These are phyloP conservation scores for Eristalis pertinax DNA, from an alignment of 2,888 invertebrate species.

Conservation along the genomic window DNA sequence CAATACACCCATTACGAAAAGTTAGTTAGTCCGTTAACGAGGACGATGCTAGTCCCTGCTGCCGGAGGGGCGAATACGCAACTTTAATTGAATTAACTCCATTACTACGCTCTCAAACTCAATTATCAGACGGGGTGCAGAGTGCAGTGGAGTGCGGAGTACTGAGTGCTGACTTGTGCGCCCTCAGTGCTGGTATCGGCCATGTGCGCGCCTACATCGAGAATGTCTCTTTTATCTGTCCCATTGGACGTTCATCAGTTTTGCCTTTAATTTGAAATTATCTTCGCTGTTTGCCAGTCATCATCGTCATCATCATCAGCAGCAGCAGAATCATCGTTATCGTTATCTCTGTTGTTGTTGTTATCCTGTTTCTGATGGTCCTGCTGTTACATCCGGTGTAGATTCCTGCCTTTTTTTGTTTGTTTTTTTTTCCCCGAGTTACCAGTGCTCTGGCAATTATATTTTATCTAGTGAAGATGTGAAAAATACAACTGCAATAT, in stretches of 20 bases:
- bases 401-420: neutral
- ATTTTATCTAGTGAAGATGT: slow-evolving; percentile 19
- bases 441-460: slow-evolving; percentile 27
- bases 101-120: slow-evolving; percentile 62
- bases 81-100: slow-evolving; percentile 71
- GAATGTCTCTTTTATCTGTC: slow-evolving; percentile 37
- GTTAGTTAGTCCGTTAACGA: slow-evolving; percentile 12
- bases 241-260: slow-evolving; percentile 49
- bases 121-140: slow-evolving; percentile 32
- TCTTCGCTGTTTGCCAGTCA: slow-evolving; percentile 45
- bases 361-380: neutral
- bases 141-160: neutral
- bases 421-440: neutral
- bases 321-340: neutral
- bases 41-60: slow-evolving; percentile 11
- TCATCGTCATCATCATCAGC: slow-evolving; percentile 13
- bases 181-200: neutral
- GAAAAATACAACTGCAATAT: slow-evolving; percentile 10
- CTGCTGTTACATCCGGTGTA: slow-evolving; percentile 17
- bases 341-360: neutral
- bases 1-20: slow-evolving; percentile 26
- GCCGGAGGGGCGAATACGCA: slow-evolving; percentile 52
- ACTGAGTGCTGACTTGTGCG: neutral
- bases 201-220: neutral
- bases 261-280: slow-evolving; percentile 63